Conservation (phyloP, 1,140 invertebrate genomes). For the Caenorhabditis briggsae region DNA sequence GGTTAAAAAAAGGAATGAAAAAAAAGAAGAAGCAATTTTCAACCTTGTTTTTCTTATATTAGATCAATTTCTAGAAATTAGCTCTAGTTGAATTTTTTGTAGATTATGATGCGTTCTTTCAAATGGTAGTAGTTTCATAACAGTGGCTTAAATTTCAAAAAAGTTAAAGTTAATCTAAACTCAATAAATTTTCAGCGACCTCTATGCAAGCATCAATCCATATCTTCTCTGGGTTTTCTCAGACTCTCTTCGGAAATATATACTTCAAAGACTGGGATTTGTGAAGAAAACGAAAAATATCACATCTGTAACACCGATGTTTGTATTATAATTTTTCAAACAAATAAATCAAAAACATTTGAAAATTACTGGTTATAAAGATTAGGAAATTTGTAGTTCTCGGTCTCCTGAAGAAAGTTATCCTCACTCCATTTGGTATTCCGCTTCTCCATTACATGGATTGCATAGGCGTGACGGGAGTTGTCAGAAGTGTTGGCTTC, state of each 20-base stretch:
- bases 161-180: not conserved
- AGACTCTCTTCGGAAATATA: conserved; percentile 42
- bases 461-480: conserved; percentile 93
- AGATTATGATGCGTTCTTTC: too few relatives aligned
- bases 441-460: conserved; percentile 89
- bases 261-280: not conserved
- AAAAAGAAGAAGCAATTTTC: too few relatives aligned
- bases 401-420: conserved; percentile 83
- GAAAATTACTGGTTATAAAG: conserved; percentile 55
- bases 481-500: conserved; percentile 86
- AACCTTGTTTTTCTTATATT: too few relatives aligned
- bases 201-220: conserved; percentile 46
- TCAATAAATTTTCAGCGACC: conserved; percentile 16
- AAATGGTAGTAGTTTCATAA: too few relatives aligned
- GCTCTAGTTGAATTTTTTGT: too few relatives aligned
- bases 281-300: conserved; percentile 2
- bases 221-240: conserved; percentile 53
- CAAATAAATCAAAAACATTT: too few relatives aligned
- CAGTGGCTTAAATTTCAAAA: not conserved
- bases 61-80: too few relatives aligned
- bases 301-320: not conserved
- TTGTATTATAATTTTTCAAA: not conserved
- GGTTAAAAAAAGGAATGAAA: too few relatives aligned
- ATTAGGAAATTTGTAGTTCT: conserved; percentile 70
- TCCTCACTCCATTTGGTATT: conserved; percentile 85